These are phyloP conservation scores for Philaenus spumarius DNA, from an alignment of 1,140 invertebrate species.

Conservation along the genomic window DNA sequence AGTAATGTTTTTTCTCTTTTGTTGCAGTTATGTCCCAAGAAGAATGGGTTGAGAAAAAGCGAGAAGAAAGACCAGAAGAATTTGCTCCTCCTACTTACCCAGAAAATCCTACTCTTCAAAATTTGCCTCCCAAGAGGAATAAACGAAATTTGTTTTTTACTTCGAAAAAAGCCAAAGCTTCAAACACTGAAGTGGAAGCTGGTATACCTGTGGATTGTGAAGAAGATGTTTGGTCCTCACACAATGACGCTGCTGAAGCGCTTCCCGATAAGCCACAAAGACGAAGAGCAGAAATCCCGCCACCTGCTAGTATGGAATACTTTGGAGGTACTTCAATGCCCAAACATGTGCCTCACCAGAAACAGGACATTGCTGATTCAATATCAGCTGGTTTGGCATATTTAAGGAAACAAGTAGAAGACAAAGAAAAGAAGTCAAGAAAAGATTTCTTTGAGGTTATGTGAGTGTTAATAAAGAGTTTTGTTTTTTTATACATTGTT, in stretches of 20 bases:
- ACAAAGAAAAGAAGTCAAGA: slow-evolving; percentile 32
- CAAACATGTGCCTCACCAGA: neutral
- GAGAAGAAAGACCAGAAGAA: slow-evolving; percentile 55
- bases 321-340: slow-evolving; percentile 39
- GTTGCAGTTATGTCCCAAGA: slow-evolving; percentile 58
- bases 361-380: slow-evolving; percentile 44
- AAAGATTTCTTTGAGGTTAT: slow-evolving; percentile 16
- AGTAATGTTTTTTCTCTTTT: no score
- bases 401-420: slow-evolving; percentile 53
- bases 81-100: slow-evolving; percentile 51
- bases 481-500: no score
- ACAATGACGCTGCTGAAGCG: no score
- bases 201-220: neutral
- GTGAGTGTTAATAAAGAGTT: no score
- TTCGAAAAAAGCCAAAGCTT: slow-evolving; percentile 6
- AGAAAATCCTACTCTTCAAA: slow-evolving; percentile 19
- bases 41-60: slow-evolving; percentile 69
- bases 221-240: no score
- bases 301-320: slow-evolving; percentile 55
- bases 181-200: neutral
- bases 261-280: slow-evolving; percentile 9
- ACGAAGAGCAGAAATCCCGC: slow-evolving; percentile 49
- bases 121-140: slow-evolving; percentile 26
- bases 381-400: slow-evolving; percentile 61
- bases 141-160: slow-evolving; percentile 25